Base-by-base conservation (phyloP, 2,797 vertebrate genomes). In the Chelon labrosus region DNA sequence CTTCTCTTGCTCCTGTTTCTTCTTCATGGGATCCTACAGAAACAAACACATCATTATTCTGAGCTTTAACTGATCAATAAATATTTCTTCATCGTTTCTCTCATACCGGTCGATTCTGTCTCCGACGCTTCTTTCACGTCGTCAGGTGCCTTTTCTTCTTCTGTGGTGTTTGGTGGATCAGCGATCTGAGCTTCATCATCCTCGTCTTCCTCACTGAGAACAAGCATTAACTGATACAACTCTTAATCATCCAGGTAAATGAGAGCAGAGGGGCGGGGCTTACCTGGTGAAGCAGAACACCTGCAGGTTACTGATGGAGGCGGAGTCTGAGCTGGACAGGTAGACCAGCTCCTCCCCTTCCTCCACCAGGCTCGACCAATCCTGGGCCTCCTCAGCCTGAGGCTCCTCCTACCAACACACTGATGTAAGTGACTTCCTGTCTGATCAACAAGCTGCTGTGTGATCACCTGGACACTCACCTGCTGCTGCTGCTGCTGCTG, bases 201-300 rank as follows among this genome's bases (percentile, higher is more conserved):
- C 54, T 94, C 92, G 0, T 92, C 88, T 80, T 96, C 95, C 80
- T 94, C 92, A 88, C 96, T 97, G 85, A 74, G 77, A 76, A 50
- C 22, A 31, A 31, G 4, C 31, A 31, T 31, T 31, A 31, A 31
- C 31, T 31, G 31, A 7, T 31, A 31, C 4, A 31, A 5, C 31
- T 31, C 31, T 5, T 31, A 5, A 31, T 31, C 22, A 35, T 46
- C 2, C 46, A 19, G 6, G 31, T 50, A 20, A 49, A 50, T 11
- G 13, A 2, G 16, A n/a, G 1, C 25, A 52, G 10, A 17, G 2
- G 8, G 11, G 20, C 2, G 14, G 20, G 31, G 19, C 13, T 89
- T 92, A 99, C 97, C 96, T 94, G 74, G 83, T 88, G 79, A 94
- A 98, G 85, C 95, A 96, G 92, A 96, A 96, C 37, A 96, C 94